Evolutionary conservation across 2,888 invertebrate genomes (phyloP), one percentile per base, ranked within the genome.

Genomic region (Melanargia galathea): DNA sequence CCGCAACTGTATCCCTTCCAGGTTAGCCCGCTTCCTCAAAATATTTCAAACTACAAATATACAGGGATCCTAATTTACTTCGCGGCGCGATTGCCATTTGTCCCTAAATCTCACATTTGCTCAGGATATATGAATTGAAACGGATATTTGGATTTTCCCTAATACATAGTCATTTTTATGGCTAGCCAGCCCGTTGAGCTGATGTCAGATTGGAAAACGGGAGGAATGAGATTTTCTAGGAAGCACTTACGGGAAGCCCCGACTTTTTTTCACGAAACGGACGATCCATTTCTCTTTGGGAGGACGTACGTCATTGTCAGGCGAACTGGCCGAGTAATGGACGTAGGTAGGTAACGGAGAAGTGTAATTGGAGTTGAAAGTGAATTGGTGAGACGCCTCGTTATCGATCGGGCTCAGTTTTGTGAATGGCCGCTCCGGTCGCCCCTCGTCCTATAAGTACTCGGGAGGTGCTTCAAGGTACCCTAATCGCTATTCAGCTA

Each of bases 321-420:
- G 48, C 38, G 16, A 46, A 38, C 55, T 2, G 4, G 26, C 10
- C 56, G 4, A 52, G 65, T 48, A 64, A 62, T 64, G 64, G 49
- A 56, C 59, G 54, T 49, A 60, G 30, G 51, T 57, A 48, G 30
- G 51, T 57, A 48, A 40, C 20, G 52, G 43, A 58, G 61, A 70
- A 73, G 67, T 73, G 69, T 77, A 71, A 74, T 73, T 55, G 52
- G 54, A 60, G 62, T 54, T 61, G 67, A 64, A 67, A 63, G 63
- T 68, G 63, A 72, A 62, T 63, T 57, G 62, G 60, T 64, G 66
- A 65, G 71, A 68, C 66, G 63, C 77, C 75, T 77, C n/a, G n/a
- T n/a, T 89, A 90, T 90, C 85, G 90, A 90, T 88, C 88, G 79
- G 67, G 71, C 78, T 81, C 78, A 83, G 83, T 87, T 87, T 88